These are phyloP conservation scores for Percina caprodes DNA, from an alignment of 2,113 vertebrate species.

Conservation along the genomic window DNA sequence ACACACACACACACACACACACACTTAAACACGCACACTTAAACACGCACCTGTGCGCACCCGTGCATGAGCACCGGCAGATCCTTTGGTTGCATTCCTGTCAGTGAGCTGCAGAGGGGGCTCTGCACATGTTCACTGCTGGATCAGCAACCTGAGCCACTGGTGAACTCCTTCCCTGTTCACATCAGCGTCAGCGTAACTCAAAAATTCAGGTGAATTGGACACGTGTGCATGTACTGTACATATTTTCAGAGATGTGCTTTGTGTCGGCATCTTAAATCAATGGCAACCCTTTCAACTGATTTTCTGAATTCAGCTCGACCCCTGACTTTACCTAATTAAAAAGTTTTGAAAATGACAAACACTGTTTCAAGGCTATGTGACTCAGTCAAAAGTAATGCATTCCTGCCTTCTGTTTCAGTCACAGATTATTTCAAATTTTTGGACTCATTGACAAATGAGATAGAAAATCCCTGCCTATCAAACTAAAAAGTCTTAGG, in stretches of 20 bases:
- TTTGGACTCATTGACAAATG: background rate
- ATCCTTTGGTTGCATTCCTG: constrained; percentile 28
- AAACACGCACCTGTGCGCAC: background rate
- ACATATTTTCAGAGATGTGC: background rate
- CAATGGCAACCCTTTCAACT: background rate
- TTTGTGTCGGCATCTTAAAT: constrained; percentile 2
- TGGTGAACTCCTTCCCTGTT: background rate
- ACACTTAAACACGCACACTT: background rate
- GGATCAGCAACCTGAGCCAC: constrained; percentile 52
- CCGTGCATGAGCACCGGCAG: background rate
- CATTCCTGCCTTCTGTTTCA: background rate
- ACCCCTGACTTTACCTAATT: background rate
- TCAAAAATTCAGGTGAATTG: background rate
- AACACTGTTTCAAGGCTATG: background rate
- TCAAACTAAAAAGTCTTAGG: background rate
- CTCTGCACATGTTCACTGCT: constrained; percentile 59
- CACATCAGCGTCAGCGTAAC: constrained; percentile 5
- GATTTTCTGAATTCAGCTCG: background rate
- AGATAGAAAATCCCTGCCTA: background rate
- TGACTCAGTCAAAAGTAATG: background rate
- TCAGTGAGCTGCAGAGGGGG: constrained; percentile 72
- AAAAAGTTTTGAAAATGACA: background rate
- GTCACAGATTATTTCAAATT: background rate
- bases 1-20: background rate
- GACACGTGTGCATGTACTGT: too few relatives aligned